Evolutionary conservation across 2,888 invertebrate genomes (phyloP).

Genomic region (Torymus tubicola): DNA sequence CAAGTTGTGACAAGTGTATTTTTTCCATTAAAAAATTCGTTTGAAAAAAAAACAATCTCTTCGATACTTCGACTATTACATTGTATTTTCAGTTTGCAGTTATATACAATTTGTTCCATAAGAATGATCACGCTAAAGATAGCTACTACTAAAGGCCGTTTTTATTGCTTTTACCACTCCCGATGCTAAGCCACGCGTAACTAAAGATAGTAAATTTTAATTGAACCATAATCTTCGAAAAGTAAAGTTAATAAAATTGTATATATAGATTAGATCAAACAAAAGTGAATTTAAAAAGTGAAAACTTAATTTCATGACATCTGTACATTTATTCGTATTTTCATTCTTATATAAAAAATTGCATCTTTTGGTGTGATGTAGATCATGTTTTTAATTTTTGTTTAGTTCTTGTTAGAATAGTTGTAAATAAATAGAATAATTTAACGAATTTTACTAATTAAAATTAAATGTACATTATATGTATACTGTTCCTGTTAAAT

Average conservation of each 20-base stretch:
- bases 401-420: slow-evolving; percentile 1
- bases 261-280: too few species aligned
- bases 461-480: background rate
- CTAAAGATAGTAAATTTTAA: slow-evolving; percentile 46
- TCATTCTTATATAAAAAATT: too few species aligned
- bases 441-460: background rate
- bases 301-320: too few species aligned
- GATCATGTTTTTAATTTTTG: background rate
- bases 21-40: background rate
- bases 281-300: too few species aligned
- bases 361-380: too few species aligned
- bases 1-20: too few species aligned
- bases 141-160: slow-evolving; percentile 52
- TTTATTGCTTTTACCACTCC: slow-evolving; percentile 55
- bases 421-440: slow-evolving; percentile 4
- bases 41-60: slow-evolving; percentile 16
- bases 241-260: slow-evolving; percentile 7
- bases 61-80: slow-evolving; percentile 50
- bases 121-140: slow-evolving; percentile 52
- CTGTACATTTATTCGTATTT: too few species aligned
- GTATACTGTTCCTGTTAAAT: slow-evolving; percentile 22
- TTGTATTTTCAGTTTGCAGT: slow-evolving; percentile 50
- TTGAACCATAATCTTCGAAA: slow-evolving; percentile 24
- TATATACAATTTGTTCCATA: slow-evolving; percentile 45
- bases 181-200: slow-evolving; percentile 47